Evolutionary conservation across 2,113 vertebrate genomes (phyloP), one percentile per base, ranked within the genome.

Genomic region (Tenebrosternarchus preto): DNA sequence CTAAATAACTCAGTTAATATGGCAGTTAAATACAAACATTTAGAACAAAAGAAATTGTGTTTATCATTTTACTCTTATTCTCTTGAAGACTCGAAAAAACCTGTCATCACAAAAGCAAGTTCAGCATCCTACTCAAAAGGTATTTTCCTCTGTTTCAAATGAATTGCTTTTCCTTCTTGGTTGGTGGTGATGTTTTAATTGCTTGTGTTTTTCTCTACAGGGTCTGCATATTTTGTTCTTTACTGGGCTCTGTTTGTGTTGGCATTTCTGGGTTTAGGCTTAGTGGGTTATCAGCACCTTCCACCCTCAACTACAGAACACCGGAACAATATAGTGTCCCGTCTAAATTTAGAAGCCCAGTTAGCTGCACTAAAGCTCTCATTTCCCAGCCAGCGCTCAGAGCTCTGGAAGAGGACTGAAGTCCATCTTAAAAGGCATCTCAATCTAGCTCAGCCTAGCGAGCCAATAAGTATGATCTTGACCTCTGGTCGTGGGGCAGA

Each of bases 381-480:
- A 5, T 98, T 97, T 71, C 94, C 94, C 0, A 93, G 91, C 31
- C 98, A 99, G 90, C 94, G 89, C 33, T 17, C 89, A 0, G 88
- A 93, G 4, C 70, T 99, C 19, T 99, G 98, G 98, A 88, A 77
- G 0, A 92, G 96, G 0, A 94, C 93, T 33, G 89, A 71, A 24
- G 95, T 92, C 83, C 90, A 96, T 74, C 90, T 99, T 46, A 86
- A 92, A 85, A 94, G 89, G 64, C 96, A 98, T 88, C 94, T 99
- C 69, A 92, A 92, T 19, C 57, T 80, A 0, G 86, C 91, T 0
- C 80, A 83, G 2, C 96, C 92, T 70, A 88, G 90, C 0, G 94
- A 98, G 83, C 97, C 97, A 0, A 95, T 95, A 87, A 96, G 93
- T 71, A 1, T 99, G 85, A 95, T 97, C 71, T 90, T 99, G 46